Conservation (phyloP, 30 jellyfish, hydroid and myxozoan species). For the Chrysaora quinquecirrha region DNA sequence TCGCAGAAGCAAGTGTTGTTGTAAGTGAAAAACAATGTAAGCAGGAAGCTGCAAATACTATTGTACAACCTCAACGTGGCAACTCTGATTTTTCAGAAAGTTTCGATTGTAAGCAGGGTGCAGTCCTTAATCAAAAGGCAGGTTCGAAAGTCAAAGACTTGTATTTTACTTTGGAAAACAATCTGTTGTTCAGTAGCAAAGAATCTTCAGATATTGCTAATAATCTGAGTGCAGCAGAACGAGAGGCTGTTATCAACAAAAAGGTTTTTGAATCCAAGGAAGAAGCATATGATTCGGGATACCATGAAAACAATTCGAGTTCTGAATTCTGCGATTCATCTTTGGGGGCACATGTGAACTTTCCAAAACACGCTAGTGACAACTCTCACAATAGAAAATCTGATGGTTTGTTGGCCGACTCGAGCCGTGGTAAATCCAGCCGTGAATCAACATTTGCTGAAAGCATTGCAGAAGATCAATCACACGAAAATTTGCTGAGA, state of each 20-base stretch:
- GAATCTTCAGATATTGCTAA: too few species aligned
- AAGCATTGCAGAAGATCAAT: not conserved
- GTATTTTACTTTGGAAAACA: not conserved
- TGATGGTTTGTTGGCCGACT: not conserved
- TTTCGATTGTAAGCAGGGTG: not conserved
- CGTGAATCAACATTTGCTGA: constrained; percentile 7
- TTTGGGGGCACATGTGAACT: not conserved
- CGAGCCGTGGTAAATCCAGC: not conserved
- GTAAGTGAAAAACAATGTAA: too few species aligned
- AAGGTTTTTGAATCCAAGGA: not conserved
- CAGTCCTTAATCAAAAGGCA: not conserved
- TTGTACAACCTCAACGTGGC: not conserved
- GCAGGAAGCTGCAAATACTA: not conserved
- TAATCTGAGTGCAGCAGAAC: not conserved
- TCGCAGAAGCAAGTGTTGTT: not conserved
- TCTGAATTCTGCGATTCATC: not conserved
- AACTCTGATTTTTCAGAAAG: not conserved
- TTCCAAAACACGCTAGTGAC: too few species aligned
- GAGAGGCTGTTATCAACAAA: not conserved
- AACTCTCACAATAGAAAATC: not conserved
- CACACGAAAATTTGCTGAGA: constrained; percentile 16
- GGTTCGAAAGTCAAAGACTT: not conserved
- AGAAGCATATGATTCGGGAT: constrained; percentile 44
- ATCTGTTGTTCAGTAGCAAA: too few species aligned
- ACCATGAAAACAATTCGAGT: not conserved